phyloP scores from a whole-genome alignment of 2,888 invertebrate genomes.

The Stenichneumon culpator region DNA sequence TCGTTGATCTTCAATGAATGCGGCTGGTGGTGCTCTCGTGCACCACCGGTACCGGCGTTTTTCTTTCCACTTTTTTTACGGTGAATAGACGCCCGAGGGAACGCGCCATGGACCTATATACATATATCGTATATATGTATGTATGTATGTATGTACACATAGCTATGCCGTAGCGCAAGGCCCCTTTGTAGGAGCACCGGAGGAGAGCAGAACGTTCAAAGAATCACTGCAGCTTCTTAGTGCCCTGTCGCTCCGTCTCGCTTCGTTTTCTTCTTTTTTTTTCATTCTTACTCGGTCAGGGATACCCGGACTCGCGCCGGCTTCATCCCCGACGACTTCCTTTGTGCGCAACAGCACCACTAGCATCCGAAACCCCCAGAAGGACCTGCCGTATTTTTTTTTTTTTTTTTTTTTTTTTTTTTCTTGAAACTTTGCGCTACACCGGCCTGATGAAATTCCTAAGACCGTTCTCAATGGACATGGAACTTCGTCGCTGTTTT shows the following conservation, averaged over 20 bases:
- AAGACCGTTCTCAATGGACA: conserved; percentile 41
- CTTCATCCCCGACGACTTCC: conserved; percentile 62
- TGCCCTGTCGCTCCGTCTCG: conserved; percentile 58
- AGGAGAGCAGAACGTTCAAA: conserved; percentile 78
- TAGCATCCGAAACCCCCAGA: conserved; percentile 46
- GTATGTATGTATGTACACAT: conserved; percentile 2
- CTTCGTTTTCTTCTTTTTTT: conserved; percentile 5
- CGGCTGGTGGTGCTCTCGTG: conserved; percentile 56
- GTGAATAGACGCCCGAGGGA: conserved; percentile 76
- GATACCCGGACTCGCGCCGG: conserved; percentile 66
- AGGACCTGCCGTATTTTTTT: conserved; percentile 81
- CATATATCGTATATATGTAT: not conserved
- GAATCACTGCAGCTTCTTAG: conserved; percentile 81
- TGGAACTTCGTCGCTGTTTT: conserved; percentile 15
- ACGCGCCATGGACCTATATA: conserved; percentile 36
- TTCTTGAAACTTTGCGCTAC: conserved; percentile 56
- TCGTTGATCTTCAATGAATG: conserved; percentile 79
- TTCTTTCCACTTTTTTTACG: conserved; percentile 61
- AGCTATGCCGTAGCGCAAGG: conserved; percentile 65
- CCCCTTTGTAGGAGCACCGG: conserved; percentile 67
- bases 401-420: conserved; percentile 42
- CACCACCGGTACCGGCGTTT: conserved; percentile 63
- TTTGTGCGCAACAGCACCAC: conserved; percentile 51
- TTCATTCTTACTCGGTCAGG: conserved; percentile 71
- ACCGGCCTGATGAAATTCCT: conserved; percentile 63